Evolutionary conservation across 2,113 vertebrate genomes (phyloP).

Genomic region (Aleadryas rufinucha): DNA sequence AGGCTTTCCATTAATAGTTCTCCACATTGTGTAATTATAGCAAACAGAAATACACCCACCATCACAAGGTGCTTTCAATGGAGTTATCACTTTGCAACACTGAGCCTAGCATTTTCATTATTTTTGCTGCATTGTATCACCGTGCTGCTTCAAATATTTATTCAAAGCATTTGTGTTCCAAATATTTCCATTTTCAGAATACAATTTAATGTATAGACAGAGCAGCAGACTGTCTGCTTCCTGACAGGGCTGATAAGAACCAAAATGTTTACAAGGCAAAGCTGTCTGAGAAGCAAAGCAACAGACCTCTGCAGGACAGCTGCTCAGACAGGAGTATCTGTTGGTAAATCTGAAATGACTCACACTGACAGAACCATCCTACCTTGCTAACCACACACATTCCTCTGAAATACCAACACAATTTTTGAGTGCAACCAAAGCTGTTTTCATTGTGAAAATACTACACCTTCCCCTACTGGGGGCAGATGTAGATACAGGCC

Average conservation of each 20-base stretch:
- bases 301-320: constrained; percentile 16
- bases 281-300: not conserved
- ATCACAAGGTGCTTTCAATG: not conserved
- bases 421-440: not conserved
- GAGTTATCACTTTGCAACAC: not conserved
- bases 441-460: not conserved
- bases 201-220: constrained; percentile 37
- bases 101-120: not conserved
- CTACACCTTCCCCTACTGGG: not conserved
- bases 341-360: not conserved
- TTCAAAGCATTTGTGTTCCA: constrained; percentile 14
- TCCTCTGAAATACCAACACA: not conserved
- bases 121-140: constrained; percentile 7
- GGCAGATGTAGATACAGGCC: not conserved
- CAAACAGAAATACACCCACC: not conserved
- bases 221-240: constrained; percentile 4
- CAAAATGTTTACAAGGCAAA: not conserved
- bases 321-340: not conserved
- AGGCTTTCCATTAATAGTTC: not conserved
- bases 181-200: constrained; percentile 31
- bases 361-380: not conserved
- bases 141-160: constrained; percentile 4
- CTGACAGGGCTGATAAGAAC: constrained; percentile 33
- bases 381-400: not conserved
- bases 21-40: not conserved